A percentile compares a stretch with the other conserved stretches of the same genome.
Conservation (phyloP, 2,113 vertebrate genomes). For the Guaruba guarouba region DNA sequence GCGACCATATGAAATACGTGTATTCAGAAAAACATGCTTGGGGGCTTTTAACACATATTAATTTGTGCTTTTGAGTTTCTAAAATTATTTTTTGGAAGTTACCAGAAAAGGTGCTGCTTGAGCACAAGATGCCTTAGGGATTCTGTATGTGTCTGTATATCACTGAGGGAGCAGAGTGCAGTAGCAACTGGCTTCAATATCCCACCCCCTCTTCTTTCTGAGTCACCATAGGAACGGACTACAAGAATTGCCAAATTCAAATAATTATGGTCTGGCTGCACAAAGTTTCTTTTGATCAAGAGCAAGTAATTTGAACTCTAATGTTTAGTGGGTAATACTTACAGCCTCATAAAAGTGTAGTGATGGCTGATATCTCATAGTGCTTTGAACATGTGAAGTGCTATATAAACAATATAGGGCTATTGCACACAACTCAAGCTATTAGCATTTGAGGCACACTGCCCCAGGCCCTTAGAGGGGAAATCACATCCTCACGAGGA, state of each 20-base stretch:
- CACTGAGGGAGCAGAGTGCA: background rate
- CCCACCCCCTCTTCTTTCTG: background rate
- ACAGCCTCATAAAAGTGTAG: constrained; percentile 50
- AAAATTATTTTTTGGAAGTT: background rate
- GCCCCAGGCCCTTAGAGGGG: background rate
- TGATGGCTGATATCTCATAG: constrained; percentile 47
- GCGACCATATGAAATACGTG: background rate
- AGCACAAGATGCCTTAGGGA: background rate
- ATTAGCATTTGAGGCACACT: background rate
- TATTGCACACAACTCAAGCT: constrained; percentile 10
- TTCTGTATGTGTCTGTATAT: background rate
- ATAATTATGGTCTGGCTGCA: constrained; percentile 24
- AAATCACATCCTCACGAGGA: background rate
- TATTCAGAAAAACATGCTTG: background rate
- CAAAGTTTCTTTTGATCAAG: constrained; percentile 46
- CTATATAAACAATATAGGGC: constrained; percentile 45
- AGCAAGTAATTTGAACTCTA: constrained; percentile 27
- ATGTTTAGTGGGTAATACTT: constrained; percentile 46
- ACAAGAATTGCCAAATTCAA: background rate
- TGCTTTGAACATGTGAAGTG: constrained; percentile 59
- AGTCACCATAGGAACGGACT: background rate
- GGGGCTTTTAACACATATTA: background rate
- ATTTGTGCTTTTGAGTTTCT: background rate
- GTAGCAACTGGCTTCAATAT: background rate
- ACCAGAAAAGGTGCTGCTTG: background rate